A percentile compares a stretch with the other conserved stretches of the same genome.
These are phyloP conservation scores for Synergus itoensis DNA, from an alignment of 2,888 invertebrate genomes.

Conservation along the genomic window DNA sequence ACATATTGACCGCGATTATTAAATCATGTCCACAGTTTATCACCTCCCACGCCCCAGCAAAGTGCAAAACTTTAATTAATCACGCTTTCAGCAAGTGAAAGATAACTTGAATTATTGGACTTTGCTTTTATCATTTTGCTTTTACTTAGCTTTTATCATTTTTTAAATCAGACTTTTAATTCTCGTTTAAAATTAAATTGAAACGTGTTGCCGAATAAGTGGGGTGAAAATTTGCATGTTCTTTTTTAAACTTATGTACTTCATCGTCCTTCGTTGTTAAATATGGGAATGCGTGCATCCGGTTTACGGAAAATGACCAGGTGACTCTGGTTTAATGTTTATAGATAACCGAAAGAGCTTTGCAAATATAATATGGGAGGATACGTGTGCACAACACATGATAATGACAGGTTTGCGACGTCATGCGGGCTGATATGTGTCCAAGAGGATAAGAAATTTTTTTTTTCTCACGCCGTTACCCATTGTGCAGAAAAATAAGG, in stretches of 20 bases:
- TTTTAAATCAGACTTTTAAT: not conserved
- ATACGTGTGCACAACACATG: constrained; percentile 53
- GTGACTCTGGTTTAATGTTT: constrained; percentile 56
- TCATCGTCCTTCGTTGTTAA: not conserved
- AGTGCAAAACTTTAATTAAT: constrained; percentile 14
- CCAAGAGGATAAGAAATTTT: constrained; percentile 61
- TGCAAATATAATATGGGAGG: constrained; percentile 60
- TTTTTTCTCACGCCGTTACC: constrained; percentile 66
- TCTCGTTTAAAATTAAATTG: not conserved
- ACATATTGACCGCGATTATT: constrained; percentile 34
- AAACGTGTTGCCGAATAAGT: not conserved
- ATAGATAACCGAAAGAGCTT: constrained; percentile 54
- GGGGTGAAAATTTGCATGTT: not conserved
- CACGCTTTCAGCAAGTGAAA: constrained; percentile 32
- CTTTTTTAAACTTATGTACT: not conserved
- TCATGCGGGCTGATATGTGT: constrained; percentile 68
- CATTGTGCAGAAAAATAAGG: constrained; percentile 32
- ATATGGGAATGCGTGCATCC: constrained; percentile 12
- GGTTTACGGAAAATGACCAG: constrained; percentile 44
- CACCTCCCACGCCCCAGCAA: constrained; percentile 11
- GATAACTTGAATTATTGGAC: not conserved
- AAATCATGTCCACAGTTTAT: constrained; percentile 26
- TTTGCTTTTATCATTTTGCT: not conserved
- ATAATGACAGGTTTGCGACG: constrained; percentile 61
- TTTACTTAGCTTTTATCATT: not conserved